A percentile compares a stretch with the other conserved stretches of the same genome.
Conservation (phyloP, 92 coral and sea anemone species). For the Parazoanthus swiftii region DNA sequence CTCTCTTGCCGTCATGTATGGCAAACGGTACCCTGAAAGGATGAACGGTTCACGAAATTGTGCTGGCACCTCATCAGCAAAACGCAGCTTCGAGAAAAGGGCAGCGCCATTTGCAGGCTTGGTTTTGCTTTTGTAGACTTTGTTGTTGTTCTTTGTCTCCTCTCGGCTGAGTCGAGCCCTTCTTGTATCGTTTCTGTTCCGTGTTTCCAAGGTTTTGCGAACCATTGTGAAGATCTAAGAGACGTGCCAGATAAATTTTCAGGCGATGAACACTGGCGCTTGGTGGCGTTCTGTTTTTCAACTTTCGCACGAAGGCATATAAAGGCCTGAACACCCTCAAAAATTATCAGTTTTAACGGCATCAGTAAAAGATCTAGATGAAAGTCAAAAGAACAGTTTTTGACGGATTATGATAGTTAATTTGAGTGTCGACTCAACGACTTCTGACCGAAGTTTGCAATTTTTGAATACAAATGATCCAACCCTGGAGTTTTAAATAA, state of each 20-base stretch:
- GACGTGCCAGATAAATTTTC: neutral
- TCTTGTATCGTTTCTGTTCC: constrained; percentile 3
- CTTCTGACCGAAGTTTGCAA: too few species aligned
- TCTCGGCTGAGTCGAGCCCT: neutral
- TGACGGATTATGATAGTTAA: neutral
- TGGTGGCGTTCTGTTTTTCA: neutral
- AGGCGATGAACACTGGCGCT: neutral
- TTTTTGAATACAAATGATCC: neutral
- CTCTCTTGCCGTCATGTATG: constrained; percentile 65
- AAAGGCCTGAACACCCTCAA: constrained; percentile 9
- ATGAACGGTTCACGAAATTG: constrained; percentile 92
- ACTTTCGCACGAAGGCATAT: neutral
- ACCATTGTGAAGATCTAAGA: neutral
- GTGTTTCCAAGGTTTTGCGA: constrained; percentile 16
- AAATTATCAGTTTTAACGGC: neutral
- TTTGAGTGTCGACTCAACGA: neutral
- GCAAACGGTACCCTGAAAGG: constrained; percentile 84
- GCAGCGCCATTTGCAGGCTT: neutral
- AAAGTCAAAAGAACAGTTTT: neutral
- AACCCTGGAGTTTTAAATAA: too few species aligned
- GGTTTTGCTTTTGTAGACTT: neutral
- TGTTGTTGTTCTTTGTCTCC: constrained; percentile 12
- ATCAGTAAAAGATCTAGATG: neutral
- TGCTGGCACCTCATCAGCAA: constrained; percentile 64
- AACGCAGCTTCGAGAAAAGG: neutral